Base-by-base conservation (phyloP, 2,113 vertebrate genomes). In the Megaleporinus macrocephalus region DNA sequence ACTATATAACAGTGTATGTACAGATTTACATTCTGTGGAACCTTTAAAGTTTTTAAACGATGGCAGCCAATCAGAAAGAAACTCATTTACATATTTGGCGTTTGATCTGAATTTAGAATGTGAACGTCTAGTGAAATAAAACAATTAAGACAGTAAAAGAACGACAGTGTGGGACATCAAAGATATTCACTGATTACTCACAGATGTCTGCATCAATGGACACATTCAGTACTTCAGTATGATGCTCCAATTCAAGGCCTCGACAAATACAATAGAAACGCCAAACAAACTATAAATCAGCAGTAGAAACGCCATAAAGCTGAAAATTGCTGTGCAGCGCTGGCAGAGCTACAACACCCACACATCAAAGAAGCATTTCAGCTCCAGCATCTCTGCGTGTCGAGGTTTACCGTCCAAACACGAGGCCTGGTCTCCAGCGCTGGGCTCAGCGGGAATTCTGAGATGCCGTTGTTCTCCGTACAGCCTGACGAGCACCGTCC, bases 361-460 rank as follows among this genome's bases (percentile, higher is more conserved):
- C 16, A 5, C 16, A 18, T 14, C 49, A 51, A n/a, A n/a, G n/a
- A n/a, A n/a, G n/a, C n/a, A n/a, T n/a, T n/a, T n/a, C n/a, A n/a
- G n/a, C 76, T 73, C 76, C n/a, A 20, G 22, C 4, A 33, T 26
- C 44, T 81, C 72, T 63, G n/a, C n/a, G n/a, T 27, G 69, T 68
- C 73, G 55, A 61, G 63, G 26, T 30, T 47, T 57, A 36, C 61
- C 62, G 2, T n/a, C 53, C 82, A 78, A 79, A 47, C 77, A 80
- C 66, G 53, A 36, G 26, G 44, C 7, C 73, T 61, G 75, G 73
- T 87, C 83, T 69, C 89, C 81, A 88, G 85, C 90, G 85, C 85
- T 87, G 80, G 53, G 88, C 84, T 57, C 53, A 86, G 80, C 44
- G 78, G 81, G 85, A 69, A 80, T 57, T 65, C 75, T 36, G 80